Evolutionary conservation across 2,797 vertebrate genomes (phyloP), one percentile per base, ranked within the genome.

Genomic region (Gymnodraco acuticeps): DNA sequence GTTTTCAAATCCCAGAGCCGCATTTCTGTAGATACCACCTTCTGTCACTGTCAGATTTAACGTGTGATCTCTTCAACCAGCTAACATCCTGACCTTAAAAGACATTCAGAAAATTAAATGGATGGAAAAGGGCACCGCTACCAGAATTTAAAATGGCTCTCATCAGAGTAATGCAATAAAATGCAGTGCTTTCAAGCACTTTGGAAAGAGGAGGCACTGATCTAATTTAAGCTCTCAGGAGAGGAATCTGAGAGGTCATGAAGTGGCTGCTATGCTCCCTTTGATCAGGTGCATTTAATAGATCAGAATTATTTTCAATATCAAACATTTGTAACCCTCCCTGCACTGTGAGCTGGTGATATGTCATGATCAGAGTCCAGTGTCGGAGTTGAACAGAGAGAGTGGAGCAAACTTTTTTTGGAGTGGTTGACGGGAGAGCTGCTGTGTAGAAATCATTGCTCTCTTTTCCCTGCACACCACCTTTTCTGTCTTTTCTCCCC

Each of bases 151-250:
- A 85, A 85, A 81, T 43, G 53, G 47, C 64, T 75, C 70, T 87
- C 78, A 86, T 80, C 78, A 63, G 68, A 50, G 33, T 81, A 87
- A 88, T 88, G 84, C 50, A 73, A 78, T 81, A 31, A 64, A 77
- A 75, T 53, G 81, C 69, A 47, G 55, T 45, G 79, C 85, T 87
- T 87, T 82, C 80, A 82, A 73, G 77, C 70, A 58, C 55, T 77
- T 70, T 19, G 60, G 54, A 59, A 61, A 78, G 65, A 78, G 43
- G 80, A 77, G 61, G 53, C 17, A 63, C 74, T 65, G 76, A 68
- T 70, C 82, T 77, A 69, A 71, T 68, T 66, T 33, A 59, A 68
- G 68, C 59, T n/a, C 48, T 70, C 68, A 46, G 72, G 61, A 54
- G 77, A 80, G 31, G 42, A 59, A n/a, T 61, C 46, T 4, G 31